These are phyloP conservation scores for Brachionus asplanchnoidis DNA, from an alignment of 1,140 invertebrate genomes.

Conservation along the genomic window DNA sequence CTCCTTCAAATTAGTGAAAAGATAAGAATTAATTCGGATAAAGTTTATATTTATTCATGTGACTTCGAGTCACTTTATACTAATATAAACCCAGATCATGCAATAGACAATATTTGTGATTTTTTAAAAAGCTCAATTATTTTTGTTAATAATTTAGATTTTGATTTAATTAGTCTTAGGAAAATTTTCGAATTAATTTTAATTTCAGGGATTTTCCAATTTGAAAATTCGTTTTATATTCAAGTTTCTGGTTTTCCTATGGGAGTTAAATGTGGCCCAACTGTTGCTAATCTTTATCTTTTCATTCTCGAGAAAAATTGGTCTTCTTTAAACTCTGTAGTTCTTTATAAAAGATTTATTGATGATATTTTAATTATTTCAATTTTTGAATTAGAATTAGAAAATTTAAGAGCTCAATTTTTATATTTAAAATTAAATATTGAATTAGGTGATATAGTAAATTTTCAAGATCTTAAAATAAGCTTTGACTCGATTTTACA, in stretches of 20 bases:
- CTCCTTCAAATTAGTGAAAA: background rate
- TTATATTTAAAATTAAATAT: background rate
- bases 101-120: background rate
- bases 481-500: background rate
- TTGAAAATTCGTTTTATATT: background rate
- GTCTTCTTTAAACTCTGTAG: background rate
- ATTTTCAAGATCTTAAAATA: background rate
- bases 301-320: background rate
- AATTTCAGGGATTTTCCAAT: background rate
- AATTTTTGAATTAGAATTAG: background rate
- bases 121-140: background rate
- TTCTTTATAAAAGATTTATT: constrained; percentile 12
- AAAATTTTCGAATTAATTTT: background rate
- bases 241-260: background rate
- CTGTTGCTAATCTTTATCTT: background rate
- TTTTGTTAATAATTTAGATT: background rate
- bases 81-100: background rate
- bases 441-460: background rate
- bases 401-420: background rate
- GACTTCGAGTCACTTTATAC: constrained; percentile 5
- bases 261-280: background rate
- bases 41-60: background rate
- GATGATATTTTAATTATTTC: background rate
- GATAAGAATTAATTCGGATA: background rate
- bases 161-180: background rate